phyloP scores from a whole-genome alignment of 1,140 invertebrate genomes.

The Drosophila ironensis region DNA sequence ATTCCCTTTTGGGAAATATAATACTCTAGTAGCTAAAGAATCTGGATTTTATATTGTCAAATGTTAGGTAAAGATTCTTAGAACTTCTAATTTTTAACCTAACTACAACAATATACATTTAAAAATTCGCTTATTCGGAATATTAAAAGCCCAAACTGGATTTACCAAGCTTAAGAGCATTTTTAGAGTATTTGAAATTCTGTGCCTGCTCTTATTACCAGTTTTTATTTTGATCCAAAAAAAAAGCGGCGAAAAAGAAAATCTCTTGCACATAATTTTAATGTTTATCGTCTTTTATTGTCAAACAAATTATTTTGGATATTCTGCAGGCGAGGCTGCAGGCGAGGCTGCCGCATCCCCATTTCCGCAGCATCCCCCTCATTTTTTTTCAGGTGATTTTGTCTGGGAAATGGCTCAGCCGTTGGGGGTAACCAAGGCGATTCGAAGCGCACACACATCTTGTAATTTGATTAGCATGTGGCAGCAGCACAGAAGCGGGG shows the following conservation, averaged over 20 bases:
- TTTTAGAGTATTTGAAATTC: no score
- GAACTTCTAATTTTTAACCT: neutral
- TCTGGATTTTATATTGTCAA: neutral
- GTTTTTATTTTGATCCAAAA: slow-evolving; percentile 15
- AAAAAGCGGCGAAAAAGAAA: slow-evolving; percentile 26
- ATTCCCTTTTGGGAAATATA: slow-evolving; percentile 1
- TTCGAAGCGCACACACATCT: slow-evolving; percentile 35
- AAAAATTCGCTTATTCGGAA: no score
- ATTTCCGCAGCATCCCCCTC: no score
- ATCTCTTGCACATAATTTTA: slow-evolving; percentile 79
- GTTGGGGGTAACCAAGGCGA: slow-evolving; percentile 43
- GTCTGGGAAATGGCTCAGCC: slow-evolving; percentile 70
- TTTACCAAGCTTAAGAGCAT: no score
- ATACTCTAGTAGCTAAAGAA: neutral
- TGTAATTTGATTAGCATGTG: slow-evolving; percentile 79
- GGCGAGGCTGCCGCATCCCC: slow-evolving; percentile 30
- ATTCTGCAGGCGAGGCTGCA: slow-evolving; percentile 74
- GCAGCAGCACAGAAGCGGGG: neutral
- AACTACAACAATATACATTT: no score
- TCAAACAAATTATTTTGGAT: slow-evolving; percentile 82
- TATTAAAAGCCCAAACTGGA: no score
- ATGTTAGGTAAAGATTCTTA: neutral
- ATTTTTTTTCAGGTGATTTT: slow-evolving; percentile 14
- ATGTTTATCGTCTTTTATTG: slow-evolving; percentile 82
- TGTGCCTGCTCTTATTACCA: no score